Base-by-base conservation (phyloP, 2,797 vertebrate species). In the Lemur catta region DNA sequence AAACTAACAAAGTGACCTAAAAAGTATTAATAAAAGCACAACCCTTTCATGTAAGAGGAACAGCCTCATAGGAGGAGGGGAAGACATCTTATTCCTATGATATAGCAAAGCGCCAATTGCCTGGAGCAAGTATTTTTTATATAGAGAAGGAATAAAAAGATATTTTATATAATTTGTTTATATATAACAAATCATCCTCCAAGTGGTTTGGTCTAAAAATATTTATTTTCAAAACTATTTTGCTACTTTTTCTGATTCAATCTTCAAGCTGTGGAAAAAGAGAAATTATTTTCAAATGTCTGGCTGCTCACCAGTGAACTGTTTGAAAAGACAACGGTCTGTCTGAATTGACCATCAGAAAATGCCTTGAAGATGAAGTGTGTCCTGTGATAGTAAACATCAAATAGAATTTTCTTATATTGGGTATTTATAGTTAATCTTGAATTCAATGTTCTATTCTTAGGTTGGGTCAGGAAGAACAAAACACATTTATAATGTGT, bases 251-350 rank as follows among this genome's bases (percentile, higher is more conserved):
- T 55, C 35, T 84, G 38, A 92, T 76, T 87, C 30, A 72, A 7
- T 89, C 20, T 78, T 88, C 26, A 81, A 94, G n/a, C 59, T 81
- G 9, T 63, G 57, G 41, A 86, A 78, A 93, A 90, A 63, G 9
- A 94, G 67, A 79, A 87, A 78, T 81, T 41, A 95, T 61, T 65
- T 95, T 82, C 72, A 94, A 96, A 71, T 80, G 20, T 52, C 13
- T 65, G 43, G 3, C 17, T 48, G 33, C 41, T 88, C 38, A 11
- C n/a, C 38, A 81, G 55, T 48, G 11, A 93, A 82, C 7, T 67
- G 67, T 80, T 33, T 75, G 41, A 76, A 91, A 94, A 82, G 61
- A 38, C 55, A 92, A 71, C 18, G 78, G 24, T 10, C 13, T 59
- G 14, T 81, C 72, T 88, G 81, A 88, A 67, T 28, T 71, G 33